Base-by-base conservation (phyloP, 2,797 vertebrate genomes). In the Aplochiton taeniatus region DNA sequence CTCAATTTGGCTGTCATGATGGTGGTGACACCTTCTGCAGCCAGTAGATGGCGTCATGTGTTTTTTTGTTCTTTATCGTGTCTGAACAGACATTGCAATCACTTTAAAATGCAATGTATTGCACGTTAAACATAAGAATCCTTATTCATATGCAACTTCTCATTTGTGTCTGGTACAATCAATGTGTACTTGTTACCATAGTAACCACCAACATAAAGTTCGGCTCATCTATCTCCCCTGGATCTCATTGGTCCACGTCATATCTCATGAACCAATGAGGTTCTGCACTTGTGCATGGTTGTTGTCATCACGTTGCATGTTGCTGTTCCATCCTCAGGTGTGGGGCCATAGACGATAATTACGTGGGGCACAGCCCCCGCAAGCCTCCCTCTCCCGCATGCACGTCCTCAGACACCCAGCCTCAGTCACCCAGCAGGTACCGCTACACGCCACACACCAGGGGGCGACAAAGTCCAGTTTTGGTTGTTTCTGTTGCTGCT, bases 341-440 rank as follows among this genome's bases (percentile, higher is more conserved):
- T 65, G 91, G 88, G 68, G 91, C 90, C 82, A 79, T 85, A 67
- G 94, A 95, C 0, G 31, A 31, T 78, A 93, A 89, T 79, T 83
- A 80, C 82, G 85, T 85, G 82, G 86, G 81, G 62, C 81, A 76
- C 70, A 89, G 89, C 65, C 90, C 90, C 85, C 86, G 87, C 46
- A 82, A 87, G 3, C 72, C 76, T 18, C 91, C 91, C 52, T 83
- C 93, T 69, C 88, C 89, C 59, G 88, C 90, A 77, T 88, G 91
- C 75, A 73, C 84, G 59, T 84, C 80, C 66, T 55, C 78, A 88
- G 92, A 87, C 85, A 70, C 87, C 61, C 92, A 85, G 10, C 89
- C 90, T 87, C 92, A 94, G 77, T 92, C 95, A 67, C 93, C 95
- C 80, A 97, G 93, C 95, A 98, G 97, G 96, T 97, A 98, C 82